These are phyloP conservation scores for Trididemnum miniatum DNA, from an alignment of 23 tunicate genomes.

Conservation along the genomic window DNA sequence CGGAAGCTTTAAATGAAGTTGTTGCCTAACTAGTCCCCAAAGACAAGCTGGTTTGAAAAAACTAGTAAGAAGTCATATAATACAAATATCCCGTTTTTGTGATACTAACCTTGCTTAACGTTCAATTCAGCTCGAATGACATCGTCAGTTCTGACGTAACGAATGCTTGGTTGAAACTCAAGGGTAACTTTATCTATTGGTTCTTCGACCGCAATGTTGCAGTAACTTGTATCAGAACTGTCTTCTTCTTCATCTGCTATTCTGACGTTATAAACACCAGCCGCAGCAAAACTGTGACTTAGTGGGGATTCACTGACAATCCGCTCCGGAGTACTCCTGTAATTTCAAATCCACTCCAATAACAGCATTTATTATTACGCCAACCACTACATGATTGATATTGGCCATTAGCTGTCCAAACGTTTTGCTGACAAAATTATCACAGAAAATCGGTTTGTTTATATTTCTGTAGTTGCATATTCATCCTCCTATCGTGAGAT, in stretches of 20 bases:
- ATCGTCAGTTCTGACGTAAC: constrained; percentile 26
- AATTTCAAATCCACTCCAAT: background rate
- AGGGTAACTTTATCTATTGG: constrained; percentile 18
- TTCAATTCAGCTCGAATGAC: background rate
- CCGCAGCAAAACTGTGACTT: constrained; percentile 12
- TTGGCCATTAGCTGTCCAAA: too few species aligned
- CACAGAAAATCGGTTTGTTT: too few species aligned
- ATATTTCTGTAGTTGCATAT: too few species aligned
- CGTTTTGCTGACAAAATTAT: too few species aligned
- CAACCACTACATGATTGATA: too few species aligned
- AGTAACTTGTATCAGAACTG: background rate
- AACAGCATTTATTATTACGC: too few species aligned
- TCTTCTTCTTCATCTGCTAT: background rate
- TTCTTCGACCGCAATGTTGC: constrained; percentile 38
- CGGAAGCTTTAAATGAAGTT: too few species aligned
- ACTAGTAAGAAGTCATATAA: background rate
- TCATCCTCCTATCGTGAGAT: too few species aligned
- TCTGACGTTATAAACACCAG: constrained; percentile 29
- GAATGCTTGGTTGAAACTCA: background rate
- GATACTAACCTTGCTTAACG: constrained; percentile 25
- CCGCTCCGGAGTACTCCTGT: background rate
- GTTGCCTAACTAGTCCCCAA: too few species aligned
- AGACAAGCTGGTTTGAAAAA: too few species aligned
- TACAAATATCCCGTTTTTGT: too few species aligned
- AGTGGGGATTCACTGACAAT: constrained; percentile 24